Base-by-base conservation (phyloP, 2,888 invertebrate genomes). In the Andrena marginata region DNA sequence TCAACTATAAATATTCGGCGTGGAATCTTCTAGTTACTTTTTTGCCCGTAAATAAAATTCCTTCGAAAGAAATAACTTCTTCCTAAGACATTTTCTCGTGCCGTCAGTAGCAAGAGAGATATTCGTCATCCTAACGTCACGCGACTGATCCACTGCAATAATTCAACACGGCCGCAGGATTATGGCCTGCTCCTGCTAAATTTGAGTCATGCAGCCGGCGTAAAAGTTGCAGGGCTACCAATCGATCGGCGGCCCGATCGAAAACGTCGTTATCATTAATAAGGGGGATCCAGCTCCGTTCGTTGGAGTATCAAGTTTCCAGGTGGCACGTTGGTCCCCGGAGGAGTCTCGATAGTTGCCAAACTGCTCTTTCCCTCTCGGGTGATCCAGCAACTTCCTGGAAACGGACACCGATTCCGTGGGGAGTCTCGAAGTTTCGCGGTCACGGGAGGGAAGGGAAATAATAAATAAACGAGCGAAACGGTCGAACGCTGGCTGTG, bases 371-470 rank as follows among this genome's bases (percentile, higher is more conserved):
- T 69, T 65, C 63, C 69, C 51, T 35, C 35, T 13, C 23, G 42
- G 29, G 33, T 65, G 74, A 74, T 74, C 65, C 60, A 33, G 26
- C 63, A 87, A 87, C 78, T 88, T 85, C 29, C 59, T 51, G 60
- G 78, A 85, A 85, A 80, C 79, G 82, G 77, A 75, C 78, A 84
- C 83, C 85, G 72, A 67, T 80, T 82, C 89, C 85, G 20, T 6
- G 56, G 84, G 87, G 89, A 89, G 70, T 75, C 68, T 6, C 33
- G 29, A 79, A 88, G 78, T 88, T 86, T 77, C 80, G 64, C 71
- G 80, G 77, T 67, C 42, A 13, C 23, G 33, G 6, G 60, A 7
- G 56, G 23, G 51, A 49, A 16, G 60, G 64, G 72, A 80, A 75
- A 85, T 85, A 85, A 85, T 85, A 86, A 85, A 82, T 82, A 80